Percentiles rank a stretch among this genome's conserved stretches.
These are phyloP conservation scores for Schizopygopsis pylzovi DNA, from an alignment of 2,797 vertebrate genomes.

Conservation along the genomic window DNA sequence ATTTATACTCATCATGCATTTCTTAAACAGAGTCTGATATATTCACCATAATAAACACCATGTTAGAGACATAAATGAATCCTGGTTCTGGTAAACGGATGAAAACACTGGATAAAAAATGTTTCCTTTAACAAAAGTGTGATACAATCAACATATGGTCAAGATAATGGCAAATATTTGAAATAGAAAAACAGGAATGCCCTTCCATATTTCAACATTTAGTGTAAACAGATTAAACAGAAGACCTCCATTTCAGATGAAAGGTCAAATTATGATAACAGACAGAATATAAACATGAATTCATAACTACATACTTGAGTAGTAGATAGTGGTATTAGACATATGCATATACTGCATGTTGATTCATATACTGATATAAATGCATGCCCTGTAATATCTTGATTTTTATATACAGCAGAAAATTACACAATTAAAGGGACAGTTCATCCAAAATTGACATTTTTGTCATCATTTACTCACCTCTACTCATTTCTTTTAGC, in stretches of 20 bases:
- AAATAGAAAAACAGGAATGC: background rate
- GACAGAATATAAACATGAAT: background rate
- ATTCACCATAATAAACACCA: background rate
- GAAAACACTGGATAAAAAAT: conserved; percentile 1
- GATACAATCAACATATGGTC: background rate
- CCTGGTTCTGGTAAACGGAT: background rate
- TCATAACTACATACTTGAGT: background rate
- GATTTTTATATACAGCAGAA: background rate
- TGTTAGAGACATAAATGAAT: background rate
- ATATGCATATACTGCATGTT: conserved; percentile 7
- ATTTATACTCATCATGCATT: background rate
- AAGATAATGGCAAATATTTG: background rate
- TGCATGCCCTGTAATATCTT: conserved; percentile 3
- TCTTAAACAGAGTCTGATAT: background rate
- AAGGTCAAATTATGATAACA: background rate
- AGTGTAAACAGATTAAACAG: background rate
- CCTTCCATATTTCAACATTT: background rate
- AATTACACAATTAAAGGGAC: background rate
- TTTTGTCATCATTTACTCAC: background rate
- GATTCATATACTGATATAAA: conserved; percentile 1
- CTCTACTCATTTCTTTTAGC: background rate
- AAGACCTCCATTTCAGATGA: background rate
- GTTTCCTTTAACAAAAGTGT: background rate
- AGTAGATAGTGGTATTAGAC: background rate
- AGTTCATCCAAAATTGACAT: background rate